Evolutionary conservation across 1,140 invertebrate genomes (phyloP).

Genomic region (Geopemphigus sp.): DNA sequence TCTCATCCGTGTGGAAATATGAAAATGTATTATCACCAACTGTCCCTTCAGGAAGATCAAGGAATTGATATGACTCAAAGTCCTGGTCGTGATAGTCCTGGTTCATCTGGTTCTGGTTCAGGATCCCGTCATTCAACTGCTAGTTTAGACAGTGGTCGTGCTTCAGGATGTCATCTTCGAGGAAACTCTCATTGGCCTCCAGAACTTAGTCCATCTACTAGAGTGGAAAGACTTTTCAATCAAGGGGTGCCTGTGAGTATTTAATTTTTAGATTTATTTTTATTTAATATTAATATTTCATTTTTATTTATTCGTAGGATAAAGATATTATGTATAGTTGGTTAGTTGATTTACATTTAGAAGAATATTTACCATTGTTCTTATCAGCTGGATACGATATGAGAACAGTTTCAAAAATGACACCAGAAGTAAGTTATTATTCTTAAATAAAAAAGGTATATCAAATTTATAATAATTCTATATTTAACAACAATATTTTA

Average conservation of each 20-base stretch:
- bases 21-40: conserved; percentile 65
- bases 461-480: no score
- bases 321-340: conserved; percentile 90
- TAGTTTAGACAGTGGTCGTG: conserved; percentile 86
- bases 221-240: conserved; percentile 65
- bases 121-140: conserved; percentile 86
- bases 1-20: conserved; percentile 31
- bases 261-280: neutral
- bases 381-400: conserved; percentile 95
- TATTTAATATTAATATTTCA: conserved; percentile 12
- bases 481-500: no score
- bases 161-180: conserved; percentile 64
- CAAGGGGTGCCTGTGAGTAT: conserved; percentile 61
- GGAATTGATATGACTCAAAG: conserved; percentile 74
- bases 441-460: neutral
- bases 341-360: conserved; percentile 91
- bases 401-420: conserved; percentile 95
- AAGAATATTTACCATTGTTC: conserved; percentile 93
- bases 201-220: conserved; percentile 58
- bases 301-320: conserved; percentile 64
- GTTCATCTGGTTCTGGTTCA: conserved; percentile 71
- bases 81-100: conserved; percentile 83
- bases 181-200: conserved; percentile 75
- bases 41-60: conserved; percentile 70
- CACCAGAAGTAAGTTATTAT: conserved; percentile 73